These are phyloP conservation scores for Ridgeia piscesae DNA, from an alignment of 1,140 invertebrate genomes.

Conservation along the genomic window DNA sequence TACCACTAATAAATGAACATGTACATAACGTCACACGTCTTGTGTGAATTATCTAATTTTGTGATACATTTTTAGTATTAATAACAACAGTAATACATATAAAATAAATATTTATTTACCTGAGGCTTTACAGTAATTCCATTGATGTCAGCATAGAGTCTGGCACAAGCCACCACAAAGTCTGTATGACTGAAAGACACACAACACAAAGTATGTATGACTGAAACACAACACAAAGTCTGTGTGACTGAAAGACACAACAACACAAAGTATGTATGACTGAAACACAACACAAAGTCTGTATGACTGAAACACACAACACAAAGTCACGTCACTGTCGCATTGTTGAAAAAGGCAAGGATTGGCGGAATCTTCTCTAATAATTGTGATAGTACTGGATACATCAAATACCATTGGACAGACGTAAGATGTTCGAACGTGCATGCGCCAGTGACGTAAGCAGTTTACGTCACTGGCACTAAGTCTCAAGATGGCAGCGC, in stretches of 20 bases:
- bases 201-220: neutral
- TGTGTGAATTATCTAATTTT: neutral
- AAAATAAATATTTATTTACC: neutral
- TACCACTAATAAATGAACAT: neutral
- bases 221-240: conserved; percentile 30
- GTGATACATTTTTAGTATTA: neutral
- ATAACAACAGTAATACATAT: neutral
- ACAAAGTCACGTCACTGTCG: neutral
- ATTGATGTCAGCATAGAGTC: conserved; percentile 43
- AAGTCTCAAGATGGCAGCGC: no score
- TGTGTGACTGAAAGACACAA: neutral
- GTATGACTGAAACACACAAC: neutral
- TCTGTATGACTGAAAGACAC: conserved; percentile 38
- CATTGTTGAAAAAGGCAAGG: no score
- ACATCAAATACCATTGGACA: no score
- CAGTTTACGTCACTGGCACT: no score
- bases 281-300: conserved; percentile 11
- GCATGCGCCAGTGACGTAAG: no score
- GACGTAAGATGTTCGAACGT: no score
- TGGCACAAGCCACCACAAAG: conserved; percentile 48
- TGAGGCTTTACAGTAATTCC: conserved; percentile 8
- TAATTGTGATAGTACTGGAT: no score
- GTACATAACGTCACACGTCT: neutral
- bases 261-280: neutral
- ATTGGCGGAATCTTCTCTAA: no score